Evolutionary conservation across 2,888 invertebrate genomes (phyloP).

Genomic region (Trachelus stipa): DNA sequence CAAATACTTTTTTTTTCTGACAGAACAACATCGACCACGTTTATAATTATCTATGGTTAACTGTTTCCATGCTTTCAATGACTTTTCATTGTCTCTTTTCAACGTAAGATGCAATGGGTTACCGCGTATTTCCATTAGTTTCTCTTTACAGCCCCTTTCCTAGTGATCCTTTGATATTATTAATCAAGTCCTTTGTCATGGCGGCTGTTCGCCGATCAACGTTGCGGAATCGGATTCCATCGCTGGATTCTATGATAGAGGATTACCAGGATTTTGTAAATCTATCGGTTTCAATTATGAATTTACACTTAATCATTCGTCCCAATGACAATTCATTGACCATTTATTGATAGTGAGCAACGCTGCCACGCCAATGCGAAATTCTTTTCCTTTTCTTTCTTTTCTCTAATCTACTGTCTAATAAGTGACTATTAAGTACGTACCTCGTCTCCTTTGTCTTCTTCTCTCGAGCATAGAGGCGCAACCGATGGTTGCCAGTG

Average conservation of each 20-base stretch:
- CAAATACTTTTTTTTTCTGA: not conserved
- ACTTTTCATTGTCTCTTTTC: not conserved
- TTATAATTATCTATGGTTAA: not conserved
- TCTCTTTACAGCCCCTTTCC: not conserved
- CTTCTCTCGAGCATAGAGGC: slow-evolving; percentile 57
- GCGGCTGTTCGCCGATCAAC: not conserved
- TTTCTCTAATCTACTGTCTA: not conserved
- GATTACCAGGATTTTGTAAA: not conserved
- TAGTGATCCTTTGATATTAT: not conserved
- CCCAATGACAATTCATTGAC: not conserved
- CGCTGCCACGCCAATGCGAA: not conserved
- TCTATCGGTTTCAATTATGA: not conserved
- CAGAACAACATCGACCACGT: not conserved
- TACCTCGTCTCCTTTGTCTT: slow-evolving; percentile 58
- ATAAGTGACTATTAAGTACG: slow-evolving; percentile 32
- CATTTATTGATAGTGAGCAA: not conserved
- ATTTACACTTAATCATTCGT: not conserved
- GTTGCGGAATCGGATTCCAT: not conserved
- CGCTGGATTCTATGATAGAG: not conserved
- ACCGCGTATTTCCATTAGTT: not conserved
- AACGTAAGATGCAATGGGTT: not conserved
- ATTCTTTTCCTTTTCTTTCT: not conserved
- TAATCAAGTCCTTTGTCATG: not conserved
- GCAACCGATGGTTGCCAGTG: slow-evolving; percentile 66
- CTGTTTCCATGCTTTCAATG: not conserved